These are phyloP conservation scores for Ahaetulla prasina DNA, from an alignment of 2,113 vertebrate species.

Conservation along the genomic window DNA sequence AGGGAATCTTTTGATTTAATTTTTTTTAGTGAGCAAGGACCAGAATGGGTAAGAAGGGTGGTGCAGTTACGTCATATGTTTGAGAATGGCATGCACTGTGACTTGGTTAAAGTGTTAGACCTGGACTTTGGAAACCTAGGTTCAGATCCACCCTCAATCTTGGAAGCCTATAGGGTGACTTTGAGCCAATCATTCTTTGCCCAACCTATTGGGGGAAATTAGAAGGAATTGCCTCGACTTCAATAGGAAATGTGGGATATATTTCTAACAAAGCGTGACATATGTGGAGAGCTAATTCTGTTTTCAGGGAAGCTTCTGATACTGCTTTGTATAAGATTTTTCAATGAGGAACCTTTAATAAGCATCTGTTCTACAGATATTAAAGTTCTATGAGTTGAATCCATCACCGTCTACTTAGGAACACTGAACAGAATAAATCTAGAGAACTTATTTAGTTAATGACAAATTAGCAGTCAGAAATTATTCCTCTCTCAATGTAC, in stretches of 20 bases:
- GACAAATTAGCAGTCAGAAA: neutral
- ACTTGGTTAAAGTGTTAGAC: neutral
- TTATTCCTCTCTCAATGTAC: neutral
- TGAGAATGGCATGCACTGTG: neutral
- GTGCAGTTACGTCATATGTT: neutral
- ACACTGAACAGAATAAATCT: conserved; percentile 1
- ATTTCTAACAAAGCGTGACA: neutral
- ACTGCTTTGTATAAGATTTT: no score
- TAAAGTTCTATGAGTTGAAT: neutral
- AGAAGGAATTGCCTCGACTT: neutral
- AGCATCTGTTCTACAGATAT: neutral
- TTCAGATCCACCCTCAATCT: neutral
- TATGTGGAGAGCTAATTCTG: neutral
- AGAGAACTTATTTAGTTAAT: neutral
- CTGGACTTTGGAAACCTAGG: neutral
- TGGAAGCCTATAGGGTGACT: neutral
- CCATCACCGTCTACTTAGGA: neutral
- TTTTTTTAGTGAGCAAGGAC: neutral
- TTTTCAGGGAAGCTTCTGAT: neutral
- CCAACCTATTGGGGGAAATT: neutral
- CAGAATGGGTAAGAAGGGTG: neutral
- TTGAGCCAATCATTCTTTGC: neutral
- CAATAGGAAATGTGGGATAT: neutral
- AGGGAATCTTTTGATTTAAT: neutral
- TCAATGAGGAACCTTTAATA: neutral